A percentile compares a stretch with the other conserved stretches of the same genome.
Conservation (phyloP, 2,113 vertebrate genomes). For the Ancistrus triradiatus region DNA sequence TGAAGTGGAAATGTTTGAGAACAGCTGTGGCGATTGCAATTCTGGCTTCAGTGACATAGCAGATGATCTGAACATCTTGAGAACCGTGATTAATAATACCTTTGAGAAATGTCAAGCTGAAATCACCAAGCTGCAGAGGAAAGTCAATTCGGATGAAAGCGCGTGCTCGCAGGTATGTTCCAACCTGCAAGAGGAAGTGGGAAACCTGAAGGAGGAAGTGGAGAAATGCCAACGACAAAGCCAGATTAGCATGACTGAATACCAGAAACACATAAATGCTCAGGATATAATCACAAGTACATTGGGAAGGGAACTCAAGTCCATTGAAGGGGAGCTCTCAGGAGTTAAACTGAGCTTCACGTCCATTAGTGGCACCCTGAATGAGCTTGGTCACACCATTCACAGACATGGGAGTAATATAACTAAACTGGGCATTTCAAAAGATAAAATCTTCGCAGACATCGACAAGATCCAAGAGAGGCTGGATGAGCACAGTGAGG, state of each 20-base stretch:
- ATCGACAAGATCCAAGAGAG: conserved; percentile 76
- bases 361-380: conserved; percentile 77
- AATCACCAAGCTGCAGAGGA: conserved; percentile 48
- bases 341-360: conserved; percentile 71
- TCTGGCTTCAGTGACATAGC: conserved; percentile 49
- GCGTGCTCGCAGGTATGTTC: conserved; percentile 75
- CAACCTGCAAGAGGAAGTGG: conserved; percentile 74
- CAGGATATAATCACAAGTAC: conserved; percentile 69
- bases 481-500: conserved; percentile 62
- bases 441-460: conserved; percentile 73
- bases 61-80: conserved; percentile 58
- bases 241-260: conserved; percentile 49
- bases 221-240: too few species aligned
- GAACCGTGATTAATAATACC: conserved; percentile 65
- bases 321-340: conserved; percentile 74
- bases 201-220: conserved; percentile 73
- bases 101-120: conserved; percentile 64
- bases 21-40: conserved; percentile 58
- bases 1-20: conserved; percentile 60
- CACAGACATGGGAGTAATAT: conserved; percentile 72
- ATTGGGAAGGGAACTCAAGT: conserved; percentile 71
- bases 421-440: conserved; percentile 66
- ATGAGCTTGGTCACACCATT: conserved; percentile 72
- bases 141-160: conserved; percentile 61
- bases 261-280: conserved; percentile 70